These are phyloP conservation scores for Crenuchus spilurus DNA, from an alignment of 2,797 vertebrate species.

Conservation along the genomic window DNA sequence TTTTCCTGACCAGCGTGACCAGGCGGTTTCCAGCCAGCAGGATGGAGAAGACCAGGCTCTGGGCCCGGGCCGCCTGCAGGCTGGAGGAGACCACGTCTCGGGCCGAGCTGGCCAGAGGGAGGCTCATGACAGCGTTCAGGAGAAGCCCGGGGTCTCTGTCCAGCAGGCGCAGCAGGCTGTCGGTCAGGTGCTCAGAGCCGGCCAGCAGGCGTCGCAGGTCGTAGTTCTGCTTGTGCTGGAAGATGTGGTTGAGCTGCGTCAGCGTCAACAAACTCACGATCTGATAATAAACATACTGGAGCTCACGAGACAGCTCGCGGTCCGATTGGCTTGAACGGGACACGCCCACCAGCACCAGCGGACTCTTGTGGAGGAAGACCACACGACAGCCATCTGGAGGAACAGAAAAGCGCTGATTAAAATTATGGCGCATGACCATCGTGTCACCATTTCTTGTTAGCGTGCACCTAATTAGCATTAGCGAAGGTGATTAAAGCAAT, in stretches of 20 bases:
- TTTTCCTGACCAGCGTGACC: constrained; percentile 91
- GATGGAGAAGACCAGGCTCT: constrained; percentile 94
- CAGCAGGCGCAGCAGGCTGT: constrained; percentile 90
- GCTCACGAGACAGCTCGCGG: constrained; percentile 90
- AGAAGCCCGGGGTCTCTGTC: constrained; percentile 91
- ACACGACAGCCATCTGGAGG: constrained; percentile 91
- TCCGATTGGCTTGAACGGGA: constrained; percentile 89
- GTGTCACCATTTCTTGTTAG: no score
- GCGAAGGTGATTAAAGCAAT: not conserved
- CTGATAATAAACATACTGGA: constrained; percentile 97
- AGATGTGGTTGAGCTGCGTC: constrained; percentile 94
- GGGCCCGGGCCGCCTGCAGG: constrained; percentile 90
- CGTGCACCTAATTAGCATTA: no score
- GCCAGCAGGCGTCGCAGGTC: constrained; percentile 93
- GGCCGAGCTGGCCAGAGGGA: constrained; percentile 82
- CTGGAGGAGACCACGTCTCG: constrained; percentile 86
- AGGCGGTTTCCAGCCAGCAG: constrained; percentile 89
- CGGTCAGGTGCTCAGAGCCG: constrained; percentile 93
- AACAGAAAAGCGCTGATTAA: not conserved
- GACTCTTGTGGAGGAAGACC: constrained; percentile 92
- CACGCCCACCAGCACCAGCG: constrained; percentile 93
- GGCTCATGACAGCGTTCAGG: constrained; percentile 90
- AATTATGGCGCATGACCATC: no score
- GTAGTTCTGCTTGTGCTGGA: constrained; percentile 96
- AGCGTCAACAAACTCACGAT: constrained; percentile 95